Conservation (phyloP, 2,888 invertebrate species). For the Tipula vernalis region DNA sequence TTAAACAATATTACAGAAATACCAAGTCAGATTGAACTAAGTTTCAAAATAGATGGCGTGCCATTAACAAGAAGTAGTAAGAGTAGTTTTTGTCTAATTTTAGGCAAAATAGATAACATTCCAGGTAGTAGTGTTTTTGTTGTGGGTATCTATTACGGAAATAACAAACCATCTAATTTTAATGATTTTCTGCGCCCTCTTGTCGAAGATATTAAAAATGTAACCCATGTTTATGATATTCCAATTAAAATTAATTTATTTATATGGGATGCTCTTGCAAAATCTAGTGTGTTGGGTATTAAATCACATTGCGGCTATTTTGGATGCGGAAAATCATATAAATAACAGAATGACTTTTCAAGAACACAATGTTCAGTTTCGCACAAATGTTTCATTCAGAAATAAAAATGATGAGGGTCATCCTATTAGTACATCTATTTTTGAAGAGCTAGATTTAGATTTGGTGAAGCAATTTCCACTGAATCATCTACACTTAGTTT, state of each 20-base stretch:
- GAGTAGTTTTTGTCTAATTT: too few relatives aligned
- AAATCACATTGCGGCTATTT: constrained; percentile 14
- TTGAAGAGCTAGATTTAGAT: too few relatives aligned
- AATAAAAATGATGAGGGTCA: constrained; percentile 16
- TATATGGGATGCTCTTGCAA: constrained; percentile 15
- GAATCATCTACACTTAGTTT: constrained; percentile 15
- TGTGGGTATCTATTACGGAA: too few relatives aligned
- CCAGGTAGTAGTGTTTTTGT: too few relatives aligned
- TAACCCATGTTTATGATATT: constrained; percentile 11
- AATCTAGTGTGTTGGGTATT: constrained; percentile 12
- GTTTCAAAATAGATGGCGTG: constrained; percentile 14
- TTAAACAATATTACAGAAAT: background rate
- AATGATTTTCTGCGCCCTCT: background rate
- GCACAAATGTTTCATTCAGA: constrained; percentile 12
- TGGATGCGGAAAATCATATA: constrained; percentile 15
- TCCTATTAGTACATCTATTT: too few relatives aligned
- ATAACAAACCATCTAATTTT: too few relatives aligned
- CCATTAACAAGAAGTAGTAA: constrained; percentile 10
- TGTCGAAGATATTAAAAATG: constrained; percentile 9
- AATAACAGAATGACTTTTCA: constrained; percentile 14
- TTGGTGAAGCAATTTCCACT: constrained; percentile 9
- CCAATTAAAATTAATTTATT: constrained; percentile 11
- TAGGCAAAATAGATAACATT: too few relatives aligned
- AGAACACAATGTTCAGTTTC: background rate
- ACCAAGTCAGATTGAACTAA: background rate